These are phyloP conservation scores for Ladona fulva DNA, from an alignment of 1,140 invertebrate genomes.

Conservation along the genomic window DNA sequence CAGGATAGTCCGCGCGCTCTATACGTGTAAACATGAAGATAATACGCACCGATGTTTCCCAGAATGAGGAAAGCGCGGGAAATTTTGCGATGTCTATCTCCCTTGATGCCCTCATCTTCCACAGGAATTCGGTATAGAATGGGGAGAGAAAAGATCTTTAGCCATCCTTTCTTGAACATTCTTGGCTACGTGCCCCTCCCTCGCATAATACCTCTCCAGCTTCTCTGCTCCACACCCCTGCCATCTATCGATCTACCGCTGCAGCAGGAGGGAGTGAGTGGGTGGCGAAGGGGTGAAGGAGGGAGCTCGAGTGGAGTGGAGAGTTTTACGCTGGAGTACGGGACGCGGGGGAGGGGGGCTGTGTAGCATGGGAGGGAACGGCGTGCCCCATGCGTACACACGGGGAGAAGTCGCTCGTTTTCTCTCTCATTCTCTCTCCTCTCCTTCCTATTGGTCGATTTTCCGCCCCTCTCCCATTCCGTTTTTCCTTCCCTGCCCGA, in stretches of 20 bases:
- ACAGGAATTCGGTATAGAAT: too few relatives aligned
- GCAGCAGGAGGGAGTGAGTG: neutral
- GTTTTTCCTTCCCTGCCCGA: neutral
- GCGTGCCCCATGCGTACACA: neutral
- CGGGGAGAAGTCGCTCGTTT: neutral
- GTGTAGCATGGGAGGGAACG: neutral
- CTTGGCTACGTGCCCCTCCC: constrained; percentile 5
- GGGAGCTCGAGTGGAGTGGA: neutral
- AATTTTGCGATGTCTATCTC: too few relatives aligned
- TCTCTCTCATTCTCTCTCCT: neutral
- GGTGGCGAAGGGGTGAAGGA: neutral
- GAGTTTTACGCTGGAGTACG: neutral
- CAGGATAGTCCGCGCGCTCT: too few relatives aligned
- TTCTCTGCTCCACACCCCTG: neutral
- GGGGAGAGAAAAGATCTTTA: too few relatives aligned
- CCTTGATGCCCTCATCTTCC: too few relatives aligned
- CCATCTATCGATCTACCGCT: constrained; percentile 3
- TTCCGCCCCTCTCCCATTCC: neutral
- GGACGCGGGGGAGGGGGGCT: neutral
- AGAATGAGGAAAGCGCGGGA: too few relatives aligned
- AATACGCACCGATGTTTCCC: too few relatives aligned
- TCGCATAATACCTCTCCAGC: neutral
- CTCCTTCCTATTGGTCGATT: neutral
- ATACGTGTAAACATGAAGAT: too few relatives aligned
- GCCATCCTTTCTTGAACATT: neutral